Evolutionary conservation across 2,888 invertebrate genomes (phyloP), one percentile per base, ranked within the genome.

Genomic region (Lasioglossum vierecki): DNA sequence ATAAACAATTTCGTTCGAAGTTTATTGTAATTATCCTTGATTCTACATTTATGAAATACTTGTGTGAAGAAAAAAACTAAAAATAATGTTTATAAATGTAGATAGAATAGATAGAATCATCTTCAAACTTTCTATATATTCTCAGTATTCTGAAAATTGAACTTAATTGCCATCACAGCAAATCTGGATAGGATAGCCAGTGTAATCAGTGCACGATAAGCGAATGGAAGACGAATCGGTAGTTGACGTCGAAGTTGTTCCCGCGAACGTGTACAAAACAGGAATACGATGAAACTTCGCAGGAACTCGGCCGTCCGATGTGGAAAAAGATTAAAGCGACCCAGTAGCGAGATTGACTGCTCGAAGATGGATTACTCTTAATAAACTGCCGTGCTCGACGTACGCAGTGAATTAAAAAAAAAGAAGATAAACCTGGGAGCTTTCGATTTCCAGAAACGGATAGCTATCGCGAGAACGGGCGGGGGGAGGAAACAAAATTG

Each of bases 281-380:
- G 70, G 60, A 1, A 41, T 41, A 46, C 15, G 73, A 53, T 39
- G 73, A 46, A 81, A 66, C 15, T 77, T 70, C 53, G 30, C 78
- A 77, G 35, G 78, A 71, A 82, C 11, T 68, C 60, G 57, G 63
- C 74, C n/a, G 22, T 66, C n/a, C 76, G 39, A 6, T n/a, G 57
- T 66, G 57, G 74, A 82, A 66, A 57, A 30, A 72, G 53, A 81
- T 72, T 66, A 73, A 53, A 53, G 15, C 71, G 39, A 18, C 18
- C 44, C 26, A 22, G 66, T 26, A 68, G 66, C 60, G 53, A 60
- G 88, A 85, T 88, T 88, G 86, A 79, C 74, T 30, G 57, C 44
- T 60, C 60, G 39, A 63, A 83, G 80, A 89, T 84, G 83, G 84
- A 89, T 89, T 82, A 79, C 83, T 75, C 71, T 82, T 82, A 84